Evolutionary conservation across 2,113 vertebrate species (phyloP).

Genomic region (Ramphastos sulfuratus): DNA sequence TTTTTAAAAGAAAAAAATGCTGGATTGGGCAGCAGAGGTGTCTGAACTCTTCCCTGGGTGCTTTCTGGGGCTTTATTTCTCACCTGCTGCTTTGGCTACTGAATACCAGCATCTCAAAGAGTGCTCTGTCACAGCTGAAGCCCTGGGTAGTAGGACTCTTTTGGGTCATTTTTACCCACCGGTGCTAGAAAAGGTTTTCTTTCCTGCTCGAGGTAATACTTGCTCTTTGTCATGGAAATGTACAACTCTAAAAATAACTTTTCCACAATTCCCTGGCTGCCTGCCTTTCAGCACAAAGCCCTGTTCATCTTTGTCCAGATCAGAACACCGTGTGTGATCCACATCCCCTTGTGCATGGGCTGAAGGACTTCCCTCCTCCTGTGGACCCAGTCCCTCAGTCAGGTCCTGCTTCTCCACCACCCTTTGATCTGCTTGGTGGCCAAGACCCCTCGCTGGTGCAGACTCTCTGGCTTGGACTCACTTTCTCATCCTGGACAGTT

Average conservation of each 20-base stretch:
- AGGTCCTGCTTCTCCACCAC: neutral
- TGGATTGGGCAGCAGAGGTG: neutral
- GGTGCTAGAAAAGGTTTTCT: neutral
- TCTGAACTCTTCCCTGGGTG: neutral
- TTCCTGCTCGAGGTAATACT: neutral
- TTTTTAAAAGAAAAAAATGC: neutral
- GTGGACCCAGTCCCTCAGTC: neutral
- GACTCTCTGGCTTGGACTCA: neutral
- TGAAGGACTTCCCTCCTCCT: neutral
- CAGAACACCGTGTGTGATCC: neutral
- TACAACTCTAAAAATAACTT: slow-evolving; percentile 36
- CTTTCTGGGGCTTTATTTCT: neutral
- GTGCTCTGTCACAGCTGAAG: neutral
- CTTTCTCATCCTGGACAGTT: neutral
- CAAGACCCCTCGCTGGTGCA: fast-evolving
- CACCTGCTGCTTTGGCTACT: neutral
- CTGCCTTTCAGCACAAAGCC: neutral
- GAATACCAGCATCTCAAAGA: neutral
- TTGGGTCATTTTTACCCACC: neutral
- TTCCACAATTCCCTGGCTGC: neutral
- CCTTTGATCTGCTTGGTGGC: neutral
- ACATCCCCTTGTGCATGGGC: neutral
- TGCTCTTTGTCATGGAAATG: slow-evolving; percentile 27
- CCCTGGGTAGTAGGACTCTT: neutral
- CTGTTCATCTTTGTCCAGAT: neutral